Conservation (phyloP, 1,140 invertebrate species). For the Trichogramma pretiosum region DNA sequence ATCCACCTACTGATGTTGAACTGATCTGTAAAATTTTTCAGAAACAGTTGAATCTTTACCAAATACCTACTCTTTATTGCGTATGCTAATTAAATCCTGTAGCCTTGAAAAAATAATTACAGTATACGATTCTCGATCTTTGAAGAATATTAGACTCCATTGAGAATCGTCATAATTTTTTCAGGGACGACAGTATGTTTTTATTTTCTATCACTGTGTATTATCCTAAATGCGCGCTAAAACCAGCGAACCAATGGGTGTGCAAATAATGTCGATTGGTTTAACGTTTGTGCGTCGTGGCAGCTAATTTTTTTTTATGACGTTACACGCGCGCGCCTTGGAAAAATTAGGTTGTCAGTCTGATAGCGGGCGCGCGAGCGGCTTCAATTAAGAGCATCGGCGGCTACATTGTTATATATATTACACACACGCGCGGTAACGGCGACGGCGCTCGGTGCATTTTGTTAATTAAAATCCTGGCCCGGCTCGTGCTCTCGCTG, state of each 20-base stretch:
- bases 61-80: too few relatives aligned
- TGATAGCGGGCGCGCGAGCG: background rate
- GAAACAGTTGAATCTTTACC: too few relatives aligned
- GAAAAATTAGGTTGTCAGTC: slow-evolving; percentile 20
- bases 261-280: slow-evolving; percentile 10
- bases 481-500: too few relatives aligned
- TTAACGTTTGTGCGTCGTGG: slow-evolving; percentile 9
- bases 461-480: slow-evolving; percentile 12
- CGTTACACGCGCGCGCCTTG: slow-evolving; percentile 5
- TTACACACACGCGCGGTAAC: too few relatives aligned
- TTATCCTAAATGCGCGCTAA: background rate
- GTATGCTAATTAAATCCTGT: too few relatives aligned
- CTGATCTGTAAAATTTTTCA: too few relatives aligned
- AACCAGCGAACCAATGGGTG: background rate
- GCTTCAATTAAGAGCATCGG: slow-evolving; percentile 9
- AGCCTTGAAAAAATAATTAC: too few relatives aligned
- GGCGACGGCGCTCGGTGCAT: background rate
- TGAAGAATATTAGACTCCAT: background rate
- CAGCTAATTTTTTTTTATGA: background rate
- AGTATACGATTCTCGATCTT: too few relatives aligned
- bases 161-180: background rate
- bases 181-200: background rate
- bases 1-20: too few relatives aligned
- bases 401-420: too few relatives aligned
- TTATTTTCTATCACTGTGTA: background rate